These are phyloP conservation scores for Tinea pellionella DNA, from an alignment of 2,888 invertebrate genomes.

Conservation along the genomic window DNA sequence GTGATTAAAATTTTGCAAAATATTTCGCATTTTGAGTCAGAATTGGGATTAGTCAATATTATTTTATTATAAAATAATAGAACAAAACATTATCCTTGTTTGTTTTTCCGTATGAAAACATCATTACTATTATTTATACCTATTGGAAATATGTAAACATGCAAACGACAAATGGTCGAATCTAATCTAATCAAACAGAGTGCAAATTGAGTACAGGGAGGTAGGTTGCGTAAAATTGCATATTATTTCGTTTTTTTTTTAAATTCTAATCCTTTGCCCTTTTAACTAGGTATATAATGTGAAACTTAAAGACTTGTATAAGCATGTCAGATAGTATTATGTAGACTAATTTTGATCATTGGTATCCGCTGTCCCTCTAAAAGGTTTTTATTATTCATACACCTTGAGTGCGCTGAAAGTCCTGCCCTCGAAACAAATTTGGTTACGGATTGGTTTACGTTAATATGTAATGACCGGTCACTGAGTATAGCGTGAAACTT, in stretches of 20 bases:
- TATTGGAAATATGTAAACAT: not conserved
- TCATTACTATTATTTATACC: not conserved
- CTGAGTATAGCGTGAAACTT: not conserved
- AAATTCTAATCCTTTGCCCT: no score
- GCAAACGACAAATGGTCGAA: not conserved
- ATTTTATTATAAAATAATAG: no score
- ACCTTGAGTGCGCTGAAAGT: constrained; percentile 11
- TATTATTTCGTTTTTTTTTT: no score
- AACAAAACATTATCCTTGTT: no score
- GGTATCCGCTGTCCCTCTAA: not conserved
- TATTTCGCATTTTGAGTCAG: no score
- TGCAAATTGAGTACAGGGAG: not conserved
- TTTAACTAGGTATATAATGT: no score
- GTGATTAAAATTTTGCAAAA: not conserved
- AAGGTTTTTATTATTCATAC: constrained; percentile 12
- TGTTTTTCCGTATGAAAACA: not conserved
- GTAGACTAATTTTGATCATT: not conserved
- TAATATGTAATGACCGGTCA: constrained; percentile 5
- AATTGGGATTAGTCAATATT: no score
- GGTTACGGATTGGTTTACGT: not conserved
- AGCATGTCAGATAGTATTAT: not conserved
- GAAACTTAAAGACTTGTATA: not conserved
- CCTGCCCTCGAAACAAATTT: constrained; percentile 7
- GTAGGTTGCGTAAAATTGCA: not conserved
- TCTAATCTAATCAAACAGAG: not conserved